Base-by-base conservation (phyloP, 1,140 invertebrate species). In the Drosophila bocki region DNA sequence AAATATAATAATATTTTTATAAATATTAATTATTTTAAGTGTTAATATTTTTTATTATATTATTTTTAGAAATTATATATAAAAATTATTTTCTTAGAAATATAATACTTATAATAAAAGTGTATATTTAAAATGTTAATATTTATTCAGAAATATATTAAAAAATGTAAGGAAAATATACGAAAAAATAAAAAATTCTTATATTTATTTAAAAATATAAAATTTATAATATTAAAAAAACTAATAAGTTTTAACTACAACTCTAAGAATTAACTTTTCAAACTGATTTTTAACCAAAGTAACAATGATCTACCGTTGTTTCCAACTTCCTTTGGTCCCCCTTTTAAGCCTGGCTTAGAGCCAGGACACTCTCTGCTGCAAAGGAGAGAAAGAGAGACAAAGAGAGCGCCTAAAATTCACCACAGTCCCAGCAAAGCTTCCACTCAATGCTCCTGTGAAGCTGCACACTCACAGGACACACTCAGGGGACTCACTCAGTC, bases 341-440 rank as follows among this genome's bases (percentile, higher is more conserved):
- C 11, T 32, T 64, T 1, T 32, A 15, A 44, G 57, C 29, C 62
- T 17, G 37, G 57, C 62, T 64, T 64, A 41, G 32, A 64, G 57
- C 29, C 41, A n/a, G 17, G 19, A 33, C 39, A 15, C n/a, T 17
- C n/a, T 26, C 3, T n/a, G 7, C 54, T 7, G 35, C 9, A 12
- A 60, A 50, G 13, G 8, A 19, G 13, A 9, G 17, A 37, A 8
- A 22, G 33, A 8, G 26, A 9, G 15, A 42, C 29, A 3, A 17
- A 26, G 29, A 44, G 47, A 12, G 19, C 0, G 9, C 2, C 8
- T n/a, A 1, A 32, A 69, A 77, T 7, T 68, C 74, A 77, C 75
- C 75, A 77, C 42, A 76, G 22, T 7, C 7, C 4, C 13, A 29
- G 45, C 13, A 15, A 42, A 77, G 62, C 74, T 77, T 60, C 13